Base-by-base conservation (phyloP, 2,113 vertebrate species). In the Brienomyrus brachyistius region DNA sequence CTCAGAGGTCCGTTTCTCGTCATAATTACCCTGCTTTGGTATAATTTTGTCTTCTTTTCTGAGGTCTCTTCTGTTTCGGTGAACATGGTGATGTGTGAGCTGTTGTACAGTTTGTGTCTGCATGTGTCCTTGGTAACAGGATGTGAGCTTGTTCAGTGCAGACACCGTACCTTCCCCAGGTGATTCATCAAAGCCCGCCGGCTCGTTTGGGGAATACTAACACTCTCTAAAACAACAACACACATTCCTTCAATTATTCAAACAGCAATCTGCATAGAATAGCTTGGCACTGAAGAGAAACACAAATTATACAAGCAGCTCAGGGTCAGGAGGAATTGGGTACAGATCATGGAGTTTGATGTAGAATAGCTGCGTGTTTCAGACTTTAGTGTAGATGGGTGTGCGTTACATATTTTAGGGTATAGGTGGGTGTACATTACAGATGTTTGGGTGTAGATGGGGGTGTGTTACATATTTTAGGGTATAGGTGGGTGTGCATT, bases 161-260 rank as follows among this genome's bases (percentile, higher is more conserved):
- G 85, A 52, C 85, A 56, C 51, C 23, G 77, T 82, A 59, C 43
- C 89, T 62, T 85, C 80, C 50, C 89, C 77, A n/a, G 80, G 82
- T 89, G 82, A 89, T 89, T 89, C 89, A 89, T 89, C 89, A 85
- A 86, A 89, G 89, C 54, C 13, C 48, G n/a, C 8, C 27, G n/a
- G 9, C 27, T 56, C 45, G 54, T 89, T 56, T 80, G 52, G 82
- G 82, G 89, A 89, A 86, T 89, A 86, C 85, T 85, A 89, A 54
- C 89, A 62, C 89, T 66, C 82, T 66, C 54, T 62, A 86, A 89
- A 89, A 87, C 85, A 87, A 86, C 83, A 89, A 50, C 89, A 89
- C 54, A 85, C 80, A 40, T 66, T 89, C 15, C 82, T 85, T 89
- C 80, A 89, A 85, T 85, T 85, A 85, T 89, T 89, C 89, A 89